A percentile compares a stretch with the other conserved stretches of the same genome.
These are phyloP conservation scores for Meleagris gallopavo DNA, from an alignment of 2,113 vertebrate genomes.

Conservation along the genomic window DNA sequence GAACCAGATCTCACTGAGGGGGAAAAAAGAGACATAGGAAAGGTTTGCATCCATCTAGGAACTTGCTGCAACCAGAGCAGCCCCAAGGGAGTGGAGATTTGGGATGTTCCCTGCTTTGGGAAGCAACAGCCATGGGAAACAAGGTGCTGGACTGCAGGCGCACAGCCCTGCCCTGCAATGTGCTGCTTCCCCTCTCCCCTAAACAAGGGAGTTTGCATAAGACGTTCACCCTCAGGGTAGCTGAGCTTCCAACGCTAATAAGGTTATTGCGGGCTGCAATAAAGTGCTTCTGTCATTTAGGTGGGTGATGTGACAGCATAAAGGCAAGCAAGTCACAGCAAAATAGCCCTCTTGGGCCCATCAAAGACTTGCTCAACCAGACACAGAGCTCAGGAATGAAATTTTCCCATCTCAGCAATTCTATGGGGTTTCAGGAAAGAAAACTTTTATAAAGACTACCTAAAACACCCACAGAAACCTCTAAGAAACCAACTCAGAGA, in stretches of 20 bases:
- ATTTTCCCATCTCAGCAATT: background rate
- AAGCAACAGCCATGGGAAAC: background rate
- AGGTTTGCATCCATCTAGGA: background rate
- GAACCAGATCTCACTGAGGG: background rate
- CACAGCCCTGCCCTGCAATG: background rate
- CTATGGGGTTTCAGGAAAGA: background rate
- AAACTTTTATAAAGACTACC: background rate
- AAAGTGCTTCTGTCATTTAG: background rate
- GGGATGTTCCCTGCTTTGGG: background rate
- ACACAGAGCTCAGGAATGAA: background rate
- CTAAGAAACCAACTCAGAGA: background rate
- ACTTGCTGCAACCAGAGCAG: background rate
- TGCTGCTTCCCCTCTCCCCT: background rate
- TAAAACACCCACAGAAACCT: background rate
- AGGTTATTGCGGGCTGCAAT: background rate
- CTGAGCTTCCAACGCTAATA: background rate
- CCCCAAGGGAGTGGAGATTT: fast-evolving
- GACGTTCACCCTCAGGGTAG: background rate
- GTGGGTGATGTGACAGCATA: background rate
- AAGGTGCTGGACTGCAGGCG: background rate
- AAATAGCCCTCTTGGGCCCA: background rate
- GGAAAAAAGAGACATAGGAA: background rate
- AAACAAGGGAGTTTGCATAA: background rate
- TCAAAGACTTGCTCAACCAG: background rate
- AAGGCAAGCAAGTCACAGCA: background rate